Evolutionary conservation across 2,113 vertebrate genomes (phyloP).

Genomic region (Thamnophis sirtalis): DNA sequence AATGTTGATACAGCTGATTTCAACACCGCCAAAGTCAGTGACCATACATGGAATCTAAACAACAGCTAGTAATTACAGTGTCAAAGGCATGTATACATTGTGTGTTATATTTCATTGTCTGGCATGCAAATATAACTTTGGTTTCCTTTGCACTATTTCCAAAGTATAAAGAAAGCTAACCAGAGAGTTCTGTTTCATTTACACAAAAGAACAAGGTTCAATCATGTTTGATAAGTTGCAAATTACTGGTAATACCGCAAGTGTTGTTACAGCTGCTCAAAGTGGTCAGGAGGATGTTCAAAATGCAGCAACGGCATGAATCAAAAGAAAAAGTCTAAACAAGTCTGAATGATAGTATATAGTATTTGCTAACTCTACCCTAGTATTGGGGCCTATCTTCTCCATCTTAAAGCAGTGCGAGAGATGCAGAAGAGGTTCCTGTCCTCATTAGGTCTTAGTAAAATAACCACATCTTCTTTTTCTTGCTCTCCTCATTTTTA

Average conservation of each 20-base stretch:
- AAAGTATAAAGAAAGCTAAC: constrained; percentile 82
- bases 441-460: constrained; percentile 14
- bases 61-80: constrained; percentile 83
- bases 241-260: constrained; percentile 84
- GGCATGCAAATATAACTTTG: constrained; percentile 81
- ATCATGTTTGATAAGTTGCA: constrained; percentile 88
- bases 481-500: not conserved
- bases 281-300: constrained; percentile 78
- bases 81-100: constrained; percentile 83
- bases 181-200: constrained; percentile 80
- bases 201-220: constrained; percentile 85
- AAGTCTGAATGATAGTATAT: constrained; percentile 77
- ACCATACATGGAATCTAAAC: constrained; percentile 83
- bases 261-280: constrained; percentile 85
- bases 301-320: constrained; percentile 78
- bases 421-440: constrained; percentile 34
- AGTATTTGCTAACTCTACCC: constrained; percentile 72
- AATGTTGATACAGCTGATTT: constrained; percentile 90
- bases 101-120: constrained; percentile 86
- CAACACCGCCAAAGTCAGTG: constrained; percentile 77
- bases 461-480: constrained; percentile 20
- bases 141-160: constrained; percentile 80
- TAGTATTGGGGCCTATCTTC: constrained; percentile 55
- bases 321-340: constrained; percentile 80
- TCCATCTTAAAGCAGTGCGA: constrained; percentile 57